These are phyloP conservation scores for Labia minor DNA, from an alignment of 2,888 invertebrate genomes.

Conservation along the genomic window DNA sequence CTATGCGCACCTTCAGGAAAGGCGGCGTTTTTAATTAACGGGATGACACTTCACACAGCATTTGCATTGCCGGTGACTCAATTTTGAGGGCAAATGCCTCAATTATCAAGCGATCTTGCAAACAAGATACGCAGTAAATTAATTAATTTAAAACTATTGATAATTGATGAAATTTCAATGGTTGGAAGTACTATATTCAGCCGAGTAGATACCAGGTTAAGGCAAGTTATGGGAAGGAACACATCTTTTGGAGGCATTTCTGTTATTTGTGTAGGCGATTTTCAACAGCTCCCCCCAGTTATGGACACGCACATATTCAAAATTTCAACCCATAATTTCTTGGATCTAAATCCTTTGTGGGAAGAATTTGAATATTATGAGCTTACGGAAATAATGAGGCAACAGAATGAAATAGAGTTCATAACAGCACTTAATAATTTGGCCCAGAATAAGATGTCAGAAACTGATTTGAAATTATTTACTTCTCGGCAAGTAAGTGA, in stretches of 20 bases:
- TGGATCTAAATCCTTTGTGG: conserved; percentile 24
- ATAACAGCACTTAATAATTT: conserved; percentile 29
- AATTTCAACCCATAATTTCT: not conserved
- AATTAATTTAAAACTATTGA: conserved; percentile 24
- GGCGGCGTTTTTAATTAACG: conserved; percentile 23
- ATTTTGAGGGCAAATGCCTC: conserved; percentile 19
- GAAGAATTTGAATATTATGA: conserved; percentile 28
- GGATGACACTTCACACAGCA: conserved; percentile 28
- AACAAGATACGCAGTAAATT: conserved; percentile 24
- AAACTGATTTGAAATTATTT: not conserved
- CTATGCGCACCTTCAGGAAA: conserved; percentile 26
- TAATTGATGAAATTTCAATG: conserved; percentile 27
- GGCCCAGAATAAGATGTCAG: conserved; percentile 19
- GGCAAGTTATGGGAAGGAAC: conserved; percentile 21
- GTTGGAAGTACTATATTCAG: conserved; percentile 21
- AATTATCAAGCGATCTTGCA: conserved; percentile 16
- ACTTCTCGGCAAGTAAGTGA: not conserved
- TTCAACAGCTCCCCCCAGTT: not conserved
- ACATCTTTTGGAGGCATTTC: conserved; percentile 20
- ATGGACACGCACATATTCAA: not conserved
- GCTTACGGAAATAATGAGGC: conserved; percentile 31
- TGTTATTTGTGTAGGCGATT: not conserved
- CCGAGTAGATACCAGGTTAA: conserved; percentile 20
- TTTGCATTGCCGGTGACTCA: conserved; percentile 27
- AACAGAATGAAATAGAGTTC: conserved; percentile 29